Evolutionary conservation across 1,140 invertebrate genomes (phyloP).

Genomic region (Dendroctonus valens): DNA sequence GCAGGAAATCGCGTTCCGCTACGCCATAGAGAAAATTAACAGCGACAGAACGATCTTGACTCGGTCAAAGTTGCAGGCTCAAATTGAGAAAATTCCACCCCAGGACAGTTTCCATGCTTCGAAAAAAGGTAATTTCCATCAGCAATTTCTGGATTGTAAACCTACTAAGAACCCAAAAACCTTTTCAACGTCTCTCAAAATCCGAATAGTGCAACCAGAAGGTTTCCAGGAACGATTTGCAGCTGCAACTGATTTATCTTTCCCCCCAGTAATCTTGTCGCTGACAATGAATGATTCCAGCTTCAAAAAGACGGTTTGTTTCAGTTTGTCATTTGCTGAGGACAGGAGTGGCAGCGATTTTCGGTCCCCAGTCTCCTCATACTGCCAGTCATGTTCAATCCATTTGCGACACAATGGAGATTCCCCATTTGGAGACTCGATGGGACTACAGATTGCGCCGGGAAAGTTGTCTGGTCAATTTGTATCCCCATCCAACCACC

Average conservation of each 20-base stretch:
- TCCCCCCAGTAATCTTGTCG: constrained; percentile 5
- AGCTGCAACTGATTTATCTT: neutral
- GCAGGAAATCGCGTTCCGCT: constrained; percentile 85
- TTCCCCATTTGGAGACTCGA: constrained; percentile 90
- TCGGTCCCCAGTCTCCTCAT: constrained; percentile 87
- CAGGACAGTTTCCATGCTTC: constrained; percentile 91
- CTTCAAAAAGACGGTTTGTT: constrained; percentile 42
- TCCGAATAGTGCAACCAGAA: too few relatives aligned
- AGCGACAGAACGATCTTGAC: constrained; percentile 76
- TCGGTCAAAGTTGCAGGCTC: constrained; percentile 75
- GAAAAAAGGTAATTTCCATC: constrained; percentile 73
- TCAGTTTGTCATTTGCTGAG: constrained; percentile 86
- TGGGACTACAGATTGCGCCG: constrained; percentile 87
- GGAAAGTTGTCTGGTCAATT: constrained; percentile 89
- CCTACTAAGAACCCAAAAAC: neutral
- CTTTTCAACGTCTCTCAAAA: neutral
- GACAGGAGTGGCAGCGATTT: constrained; percentile 88
- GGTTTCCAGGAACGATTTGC: too few relatives aligned
- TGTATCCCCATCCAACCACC: constrained; percentile 88
- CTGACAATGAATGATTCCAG: neutral
- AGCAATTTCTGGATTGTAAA: neutral
- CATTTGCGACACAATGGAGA: constrained; percentile 94
- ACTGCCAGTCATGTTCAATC: constrained; percentile 92
- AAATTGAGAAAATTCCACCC: constrained; percentile 83
- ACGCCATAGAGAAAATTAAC: constrained; percentile 88